Percentiles rank a stretch among this genome's conserved stretches.
Conservation (phyloP, 1,140 invertebrate genomes). For the Anastrepha ludens region DNA sequence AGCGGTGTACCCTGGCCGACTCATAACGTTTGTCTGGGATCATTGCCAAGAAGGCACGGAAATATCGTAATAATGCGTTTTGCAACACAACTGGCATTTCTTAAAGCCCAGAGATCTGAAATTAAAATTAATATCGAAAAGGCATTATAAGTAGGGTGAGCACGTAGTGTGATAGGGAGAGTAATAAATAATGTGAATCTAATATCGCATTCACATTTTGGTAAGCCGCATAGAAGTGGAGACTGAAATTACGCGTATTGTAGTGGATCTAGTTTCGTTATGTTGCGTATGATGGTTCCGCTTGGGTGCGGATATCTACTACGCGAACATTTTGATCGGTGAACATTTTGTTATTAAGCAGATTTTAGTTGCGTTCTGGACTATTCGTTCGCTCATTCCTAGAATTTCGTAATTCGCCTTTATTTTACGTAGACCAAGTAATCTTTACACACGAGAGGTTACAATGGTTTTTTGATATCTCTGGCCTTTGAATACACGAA, state of each 20-base stretch:
- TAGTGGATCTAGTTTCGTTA: background rate
- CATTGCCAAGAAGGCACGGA: too few species aligned
- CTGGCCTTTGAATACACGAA: background rate
- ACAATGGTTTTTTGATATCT: background rate
- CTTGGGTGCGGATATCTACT: background rate
- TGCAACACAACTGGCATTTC: too few species aligned
- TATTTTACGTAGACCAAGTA: background rate
- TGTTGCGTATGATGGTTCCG: background rate
- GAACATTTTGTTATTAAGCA: too few species aligned
- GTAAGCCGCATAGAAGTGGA: background rate
- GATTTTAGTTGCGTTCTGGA: background rate
- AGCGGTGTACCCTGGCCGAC: too few species aligned
- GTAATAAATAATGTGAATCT: too few species aligned
- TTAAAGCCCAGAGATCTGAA: too few species aligned
- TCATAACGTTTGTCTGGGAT: too few species aligned
- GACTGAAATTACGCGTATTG: background rate
- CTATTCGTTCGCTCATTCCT: background rate
- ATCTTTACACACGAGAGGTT: background rate
- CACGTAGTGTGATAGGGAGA: too few species aligned
- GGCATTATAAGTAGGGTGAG: too few species aligned
- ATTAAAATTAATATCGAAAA: too few species aligned
- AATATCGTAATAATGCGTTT: too few species aligned
- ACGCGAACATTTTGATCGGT: slow-evolving; percentile 26
- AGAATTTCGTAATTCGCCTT: background rate
- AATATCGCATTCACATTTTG: too few species aligned